phyloP scores from a whole-genome alignment of 2,888 invertebrate genomes.

The Polydrusus pterygomalis region DNA sequence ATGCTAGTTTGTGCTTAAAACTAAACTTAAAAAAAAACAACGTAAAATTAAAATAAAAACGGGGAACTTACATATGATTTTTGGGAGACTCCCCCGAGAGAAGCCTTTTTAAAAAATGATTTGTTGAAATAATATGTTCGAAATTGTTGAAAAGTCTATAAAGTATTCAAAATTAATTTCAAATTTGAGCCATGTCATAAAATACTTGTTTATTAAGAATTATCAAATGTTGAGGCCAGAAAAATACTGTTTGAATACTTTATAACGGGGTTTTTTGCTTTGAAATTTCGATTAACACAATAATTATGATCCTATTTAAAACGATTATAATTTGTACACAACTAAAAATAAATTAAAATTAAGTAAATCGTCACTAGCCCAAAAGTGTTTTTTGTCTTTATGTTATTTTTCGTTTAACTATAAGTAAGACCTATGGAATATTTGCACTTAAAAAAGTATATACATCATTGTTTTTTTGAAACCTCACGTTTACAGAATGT shows the following conservation, averaged over 20 bases:
- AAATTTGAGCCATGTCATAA: conserved; percentile 6
- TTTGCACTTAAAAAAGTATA: conserved; percentile 40
- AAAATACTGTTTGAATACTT: conserved; percentile 6
- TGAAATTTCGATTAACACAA: conserved; percentile 1
- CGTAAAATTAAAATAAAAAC: conserved; percentile 38
- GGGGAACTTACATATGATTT: conserved; percentile 70
- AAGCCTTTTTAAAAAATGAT: conserved; percentile 63
- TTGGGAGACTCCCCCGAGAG: conserved; percentile 70
- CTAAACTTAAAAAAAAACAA: conserved; percentile 32
- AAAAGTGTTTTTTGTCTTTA: conserved; percentile 53
- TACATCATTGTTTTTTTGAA: conserved; percentile 18
- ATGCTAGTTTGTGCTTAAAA: conserved; percentile 46
- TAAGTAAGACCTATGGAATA: conserved; percentile 41
- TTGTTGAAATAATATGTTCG: background rate
- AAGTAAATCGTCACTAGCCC: conserved; percentile 57
- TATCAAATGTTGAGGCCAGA: background rate
- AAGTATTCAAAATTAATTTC: conserved; percentile 12
- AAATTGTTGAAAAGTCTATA: background rate
- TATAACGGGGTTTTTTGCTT: background rate
- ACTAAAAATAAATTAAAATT: conserved; percentile 41
- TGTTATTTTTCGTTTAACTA: conserved; percentile 48
- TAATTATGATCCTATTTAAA: conserved; percentile 10
- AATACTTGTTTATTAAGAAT: background rate
- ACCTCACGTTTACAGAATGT: conserved; percentile 8
- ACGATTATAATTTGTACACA: conserved; percentile 30